Conservation (phyloP, 1,140 invertebrate species). For the Drosophila carrolli region DNA sequence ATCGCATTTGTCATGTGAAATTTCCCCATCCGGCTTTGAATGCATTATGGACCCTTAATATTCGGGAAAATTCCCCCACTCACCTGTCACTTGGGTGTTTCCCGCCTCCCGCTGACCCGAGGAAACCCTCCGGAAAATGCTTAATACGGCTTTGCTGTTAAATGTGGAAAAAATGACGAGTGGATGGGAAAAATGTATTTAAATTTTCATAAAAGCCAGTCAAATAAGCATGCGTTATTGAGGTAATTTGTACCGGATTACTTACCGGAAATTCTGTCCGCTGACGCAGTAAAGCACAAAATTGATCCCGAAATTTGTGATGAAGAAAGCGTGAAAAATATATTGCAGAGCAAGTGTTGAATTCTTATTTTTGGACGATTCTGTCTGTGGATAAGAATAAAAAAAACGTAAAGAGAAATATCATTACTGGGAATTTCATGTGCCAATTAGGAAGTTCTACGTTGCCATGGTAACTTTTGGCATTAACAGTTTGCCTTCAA, state of each 20-base stretch:
- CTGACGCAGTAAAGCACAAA: conserved; percentile 93
- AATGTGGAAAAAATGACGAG: background rate
- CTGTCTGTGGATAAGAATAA: conserved; percentile 53
- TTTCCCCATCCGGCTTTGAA: background rate
- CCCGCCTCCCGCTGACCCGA: conserved; percentile 76
- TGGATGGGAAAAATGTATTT: conserved; percentile 15
- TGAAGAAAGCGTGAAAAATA: conserved; percentile 87
- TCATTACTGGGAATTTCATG: background rate
- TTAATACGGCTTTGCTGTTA: conserved; percentile 77
- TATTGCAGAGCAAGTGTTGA: conserved; percentile 77
- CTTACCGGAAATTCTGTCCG: conserved; percentile 91
- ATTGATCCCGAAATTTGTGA: conserved; percentile 94
- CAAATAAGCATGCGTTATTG: conserved; percentile 32
- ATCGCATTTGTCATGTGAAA: conserved; percentile 20
- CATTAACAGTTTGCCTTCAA: background rate
- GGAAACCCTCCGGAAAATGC: conserved; percentile 75
- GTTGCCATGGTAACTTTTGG: background rate
- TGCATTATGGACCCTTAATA: conserved; percentile 5
- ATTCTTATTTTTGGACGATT: conserved; percentile 62
- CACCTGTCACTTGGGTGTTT: conserved; percentile 85
- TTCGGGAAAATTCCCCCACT: conserved; percentile 27
- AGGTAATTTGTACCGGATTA: conserved; percentile 32
- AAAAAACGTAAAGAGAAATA: conserved; percentile 4
- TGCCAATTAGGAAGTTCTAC: conserved; percentile 15
- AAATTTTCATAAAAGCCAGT: conserved; percentile 19